Base-by-base conservation (phyloP, 2,113 vertebrate genomes). In the Nycticryphes semicollaris region DNA sequence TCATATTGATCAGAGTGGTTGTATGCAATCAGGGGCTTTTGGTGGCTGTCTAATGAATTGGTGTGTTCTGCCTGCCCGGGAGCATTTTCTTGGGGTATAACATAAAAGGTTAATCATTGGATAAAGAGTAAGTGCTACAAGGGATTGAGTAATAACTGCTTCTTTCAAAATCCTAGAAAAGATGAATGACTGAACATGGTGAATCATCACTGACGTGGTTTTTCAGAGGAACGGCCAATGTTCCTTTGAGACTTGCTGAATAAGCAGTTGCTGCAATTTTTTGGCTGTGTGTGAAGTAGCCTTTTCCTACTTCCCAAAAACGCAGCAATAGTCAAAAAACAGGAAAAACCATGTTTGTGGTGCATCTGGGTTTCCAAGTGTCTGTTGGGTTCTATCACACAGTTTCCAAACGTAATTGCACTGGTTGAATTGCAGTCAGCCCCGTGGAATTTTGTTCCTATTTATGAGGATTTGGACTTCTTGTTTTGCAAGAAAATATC, bases 181-280 rank as follows among this genome's bases (percentile, higher is more conserved):
- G 84, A 87, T 96, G 95, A 96, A 94, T 94, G 93, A 59, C 74
- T 84, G 84, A 87, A 83, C 7, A 0, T 59, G 53, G 73, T 96
- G 95, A 97, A 70, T 96, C 96, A 87, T 77, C 74, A 50, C 50
- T 79, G 74, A 66, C 0, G 3, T 68, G 87, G 10, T 63, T 95
- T 89, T 95, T 87, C 74, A 74, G 87, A 76, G 84, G 69, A 96
- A 69, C 7, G 27, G 75, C 87, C 78, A 70, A 13, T 2, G 54
- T 89, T 93, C 89, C 48, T 92, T 50, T 62, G 45, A 82, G 77
- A 63, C 67, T 74, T 87, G 95, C 94, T 85, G 78, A 93, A 83
- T 87, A 94, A 91, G 95, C 84, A 69, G 50, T 92, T 94, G 54
- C 67, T 92, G 66, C 74, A 77, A 3, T 66, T 87, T 87, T 90